These are phyloP conservation scores for Orthonyx spaldingii DNA, from an alignment of 2,113 vertebrate genomes.

Conservation along the genomic window DNA sequence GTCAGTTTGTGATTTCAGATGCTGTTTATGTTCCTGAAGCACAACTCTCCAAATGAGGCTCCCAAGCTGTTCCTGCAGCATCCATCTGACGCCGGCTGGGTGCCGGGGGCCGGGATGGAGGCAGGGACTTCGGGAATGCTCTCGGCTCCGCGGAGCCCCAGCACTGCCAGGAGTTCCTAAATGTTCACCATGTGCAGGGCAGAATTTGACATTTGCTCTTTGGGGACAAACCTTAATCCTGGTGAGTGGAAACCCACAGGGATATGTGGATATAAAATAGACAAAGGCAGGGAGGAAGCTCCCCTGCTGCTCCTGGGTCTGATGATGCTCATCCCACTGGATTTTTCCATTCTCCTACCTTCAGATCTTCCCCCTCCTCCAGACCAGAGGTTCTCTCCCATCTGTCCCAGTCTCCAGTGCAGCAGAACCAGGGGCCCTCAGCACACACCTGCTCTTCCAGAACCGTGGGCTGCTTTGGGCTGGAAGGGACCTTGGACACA, in stretches of 20 bases:
- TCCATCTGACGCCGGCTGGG: neutral
- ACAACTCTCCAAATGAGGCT: neutral
- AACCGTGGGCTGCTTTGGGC: neutral
- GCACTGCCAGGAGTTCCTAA: fast-evolving
- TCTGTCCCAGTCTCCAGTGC: neutral
- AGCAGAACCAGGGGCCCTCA: neutral
- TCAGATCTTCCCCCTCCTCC: neutral
- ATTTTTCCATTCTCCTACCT: neutral
- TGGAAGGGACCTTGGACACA: neutral
- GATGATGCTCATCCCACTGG: neutral
- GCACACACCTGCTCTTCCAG: neutral
- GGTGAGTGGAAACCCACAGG: neutral
- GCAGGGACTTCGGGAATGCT: neutral
- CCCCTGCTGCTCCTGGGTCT: neutral
- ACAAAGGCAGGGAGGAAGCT: neutral
- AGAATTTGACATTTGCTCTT: fast-evolving
- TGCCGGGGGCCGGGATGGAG: neutral
- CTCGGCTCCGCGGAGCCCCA: fast-evolving
- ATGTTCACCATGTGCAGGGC: fast-evolving
- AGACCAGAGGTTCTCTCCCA: neutral
- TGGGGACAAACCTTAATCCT: neutral
- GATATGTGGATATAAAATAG: fast-evolving
- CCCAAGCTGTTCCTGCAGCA: constrained; percentile 18
- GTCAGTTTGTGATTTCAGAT: constrained; percentile 48
- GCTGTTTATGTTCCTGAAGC: constrained; percentile 47